Conservation (phyloP, 1,140 invertebrate species). For the Listronotus oregonensis region DNA sequence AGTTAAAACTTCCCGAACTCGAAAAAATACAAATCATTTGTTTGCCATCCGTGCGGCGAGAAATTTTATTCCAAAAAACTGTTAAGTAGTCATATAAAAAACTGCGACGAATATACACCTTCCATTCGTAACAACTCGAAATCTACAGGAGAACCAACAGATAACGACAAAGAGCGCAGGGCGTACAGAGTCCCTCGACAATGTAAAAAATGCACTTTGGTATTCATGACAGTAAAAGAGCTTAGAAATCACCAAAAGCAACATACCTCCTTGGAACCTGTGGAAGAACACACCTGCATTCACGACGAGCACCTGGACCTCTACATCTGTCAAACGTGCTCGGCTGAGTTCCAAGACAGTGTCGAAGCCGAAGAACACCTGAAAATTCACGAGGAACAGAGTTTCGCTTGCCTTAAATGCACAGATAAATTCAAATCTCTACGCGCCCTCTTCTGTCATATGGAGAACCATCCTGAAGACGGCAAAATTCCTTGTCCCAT, state of each 20-base stretch:
- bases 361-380: conserved; percentile 40
- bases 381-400: conserved; percentile 46
- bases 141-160: no score
- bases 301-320: conserved; percentile 31
- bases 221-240: conserved; percentile 21
- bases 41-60: no score
- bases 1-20: no score
- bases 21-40: no score
- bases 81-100: no score
- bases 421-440: conserved; percentile 30
- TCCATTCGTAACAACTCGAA: no score
- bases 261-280: conserved; percentile 10
- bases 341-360: conserved; percentile 23
- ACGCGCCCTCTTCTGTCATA: conserved; percentile 35
- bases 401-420: conserved; percentile 35
- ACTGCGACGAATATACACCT: no score
- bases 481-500: conserved; percentile 38
- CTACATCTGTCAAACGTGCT: conserved; percentile 40
- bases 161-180: no score
- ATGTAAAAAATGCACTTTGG: conserved; percentile 27
- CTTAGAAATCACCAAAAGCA: conserved; percentile 32
- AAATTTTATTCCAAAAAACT: no score
- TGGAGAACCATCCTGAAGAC: conserved; percentile 28
- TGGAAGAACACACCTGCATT: conserved; percentile 28
- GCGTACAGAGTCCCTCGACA: neutral